phyloP scores from a whole-genome alignment of 1,140 invertebrate species.

The Brachionus manjavacas region DNA sequence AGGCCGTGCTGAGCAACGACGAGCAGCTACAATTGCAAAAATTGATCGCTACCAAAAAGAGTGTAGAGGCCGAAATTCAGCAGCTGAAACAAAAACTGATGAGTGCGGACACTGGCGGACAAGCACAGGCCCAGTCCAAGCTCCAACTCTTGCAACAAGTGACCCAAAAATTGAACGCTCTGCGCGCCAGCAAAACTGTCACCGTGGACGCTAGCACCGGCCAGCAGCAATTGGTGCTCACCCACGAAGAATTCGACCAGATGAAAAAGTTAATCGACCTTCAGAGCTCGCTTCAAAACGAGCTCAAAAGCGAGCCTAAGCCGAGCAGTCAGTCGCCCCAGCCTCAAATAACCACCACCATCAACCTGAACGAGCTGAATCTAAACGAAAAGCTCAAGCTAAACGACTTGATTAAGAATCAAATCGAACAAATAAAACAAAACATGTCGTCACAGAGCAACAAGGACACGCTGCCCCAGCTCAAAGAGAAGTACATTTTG shows the following conservation, averaged over 20 bases:
- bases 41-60: neutral
- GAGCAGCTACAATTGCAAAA: slow-evolving; percentile 36
- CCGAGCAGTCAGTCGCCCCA: neutral
- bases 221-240: slow-evolving; percentile 4
- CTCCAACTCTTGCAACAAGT: slow-evolving; percentile 22
- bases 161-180: neutral
- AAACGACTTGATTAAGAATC: slow-evolving; percentile 33
- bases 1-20: neutral
- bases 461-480: neutral
- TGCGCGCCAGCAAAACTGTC: neutral
- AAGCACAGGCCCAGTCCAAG: neutral
- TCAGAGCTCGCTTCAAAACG: neutral
- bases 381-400: slow-evolving; percentile 32
- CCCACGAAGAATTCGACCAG: slow-evolving; percentile 30
- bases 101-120: neutral
- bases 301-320: neutral
- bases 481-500: neutral
- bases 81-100: slow-evolving; percentile 10
- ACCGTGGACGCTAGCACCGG: neutral
- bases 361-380: slow-evolving; percentile 11
- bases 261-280: slow-evolving; percentile 25
- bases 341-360: slow-evolving; percentile 24
- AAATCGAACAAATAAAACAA: slow-evolving; percentile 25
- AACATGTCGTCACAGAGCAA: neutral
- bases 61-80: slow-evolving; percentile 10